These are phyloP conservation scores for Chrysochloris asiatica DNA, from an alignment of 2,113 vertebrate genomes.

Conservation along the genomic window DNA sequence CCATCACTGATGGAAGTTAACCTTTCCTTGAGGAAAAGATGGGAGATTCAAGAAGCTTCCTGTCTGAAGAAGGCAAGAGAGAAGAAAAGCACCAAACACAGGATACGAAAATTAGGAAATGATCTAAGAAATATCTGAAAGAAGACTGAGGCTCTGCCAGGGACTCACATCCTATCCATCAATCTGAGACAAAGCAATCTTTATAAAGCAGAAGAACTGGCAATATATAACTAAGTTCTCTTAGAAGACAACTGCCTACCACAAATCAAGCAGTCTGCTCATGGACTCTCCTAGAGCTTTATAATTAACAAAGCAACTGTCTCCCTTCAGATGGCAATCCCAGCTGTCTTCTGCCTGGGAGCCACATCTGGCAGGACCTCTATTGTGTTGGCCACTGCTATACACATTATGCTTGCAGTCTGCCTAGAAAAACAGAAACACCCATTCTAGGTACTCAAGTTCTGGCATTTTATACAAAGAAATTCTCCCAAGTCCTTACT, in stretches of 20 bases:
- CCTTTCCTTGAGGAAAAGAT: constrained; percentile 37
- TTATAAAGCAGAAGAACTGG: not conserved
- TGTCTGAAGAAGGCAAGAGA: not conserved
- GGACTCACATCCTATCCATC: not conserved
- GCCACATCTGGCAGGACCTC: not conserved
- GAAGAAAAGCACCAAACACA: not conserved
- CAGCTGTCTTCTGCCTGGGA: not conserved
- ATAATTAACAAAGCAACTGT: not conserved
- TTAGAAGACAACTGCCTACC: not conserved
- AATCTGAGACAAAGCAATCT: not conserved
- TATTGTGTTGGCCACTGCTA: not conserved
- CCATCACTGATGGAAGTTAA: not conserved
- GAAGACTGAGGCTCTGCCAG: not conserved
- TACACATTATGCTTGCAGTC: not conserved
- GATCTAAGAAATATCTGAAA: not conserved
- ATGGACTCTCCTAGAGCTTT: not conserved
- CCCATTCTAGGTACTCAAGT: not conserved
- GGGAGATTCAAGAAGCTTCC: not conserved
- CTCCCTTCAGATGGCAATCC: not conserved
- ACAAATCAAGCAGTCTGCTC: not conserved
- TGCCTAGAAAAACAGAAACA: constrained; percentile 37
- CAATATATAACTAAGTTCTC: not conserved
- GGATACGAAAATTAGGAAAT: not conserved
- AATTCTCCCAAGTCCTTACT: not conserved
- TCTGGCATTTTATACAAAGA: not conserved